Evolutionary conservation across 2,113 vertebrate species (phyloP).

Genomic region (Oncorhynchus gorbuscha): DNA sequence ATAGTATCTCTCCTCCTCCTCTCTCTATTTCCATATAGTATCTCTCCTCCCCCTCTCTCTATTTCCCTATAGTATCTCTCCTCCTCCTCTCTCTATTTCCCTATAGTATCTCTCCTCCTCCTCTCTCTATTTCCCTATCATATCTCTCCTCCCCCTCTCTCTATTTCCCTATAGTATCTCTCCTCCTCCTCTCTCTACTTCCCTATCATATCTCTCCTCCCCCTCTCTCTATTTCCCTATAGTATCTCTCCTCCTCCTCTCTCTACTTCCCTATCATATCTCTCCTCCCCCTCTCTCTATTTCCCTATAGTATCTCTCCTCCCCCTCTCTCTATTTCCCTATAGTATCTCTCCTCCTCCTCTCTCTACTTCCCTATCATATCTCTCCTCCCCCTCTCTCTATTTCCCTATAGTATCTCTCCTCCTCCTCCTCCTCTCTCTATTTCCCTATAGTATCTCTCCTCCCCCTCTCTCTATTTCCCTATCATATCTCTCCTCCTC

Average conservation of each 20-base stretch:
- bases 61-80: not conserved
- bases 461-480: not conserved
- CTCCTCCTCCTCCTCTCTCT: not conserved
- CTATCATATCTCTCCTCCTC: not conserved
- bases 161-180: not conserved
- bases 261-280: not conserved
- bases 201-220: not conserved
- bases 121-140: not conserved
- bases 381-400: slow-evolving; percentile 1
- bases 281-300: too few species aligned
- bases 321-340: not conserved
- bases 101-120: too few species aligned
- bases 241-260: not conserved
- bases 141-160: not conserved
- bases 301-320: not conserved
- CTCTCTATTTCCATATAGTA: not conserved
- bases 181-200: not conserved
- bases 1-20: not conserved
- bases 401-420: not conserved
- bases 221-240: not conserved
- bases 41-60: not conserved
- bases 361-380: not conserved
- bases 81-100: not conserved
- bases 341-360: too few species aligned
- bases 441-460: too few species aligned